phyloP scores from a whole-genome alignment of 1,140 invertebrate genomes.

The Propsilocerus akamusi region DNA sequence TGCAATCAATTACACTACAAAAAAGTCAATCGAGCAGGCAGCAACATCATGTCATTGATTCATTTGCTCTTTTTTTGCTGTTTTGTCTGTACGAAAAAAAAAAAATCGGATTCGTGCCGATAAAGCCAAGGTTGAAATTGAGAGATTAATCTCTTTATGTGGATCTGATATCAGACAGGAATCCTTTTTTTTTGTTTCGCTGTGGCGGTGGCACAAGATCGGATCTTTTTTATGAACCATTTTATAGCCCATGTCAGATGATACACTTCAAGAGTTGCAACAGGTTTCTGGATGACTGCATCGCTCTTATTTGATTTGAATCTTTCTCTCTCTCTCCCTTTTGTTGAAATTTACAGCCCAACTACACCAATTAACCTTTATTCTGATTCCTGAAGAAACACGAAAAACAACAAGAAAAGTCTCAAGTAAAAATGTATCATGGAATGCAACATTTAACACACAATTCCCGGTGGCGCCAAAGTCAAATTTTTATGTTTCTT shows the following conservation, averaged over 20 bases:
- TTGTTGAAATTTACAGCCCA: background rate
- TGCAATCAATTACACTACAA: background rate
- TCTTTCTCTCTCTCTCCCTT: no score
- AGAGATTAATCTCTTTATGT: background rate
- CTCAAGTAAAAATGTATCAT: background rate
- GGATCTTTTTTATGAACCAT: background rate
- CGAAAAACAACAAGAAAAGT: background rate
- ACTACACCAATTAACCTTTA: background rate
- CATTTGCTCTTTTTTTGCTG: slow-evolving; percentile 1
- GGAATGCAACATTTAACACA: background rate
- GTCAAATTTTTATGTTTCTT: background rate
- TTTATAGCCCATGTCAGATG: background rate
- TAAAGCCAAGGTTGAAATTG: background rate
- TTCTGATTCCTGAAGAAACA: background rate
- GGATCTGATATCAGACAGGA: background rate
- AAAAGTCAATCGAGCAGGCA: no score
- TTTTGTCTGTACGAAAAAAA: background rate
- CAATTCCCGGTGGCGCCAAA: background rate
- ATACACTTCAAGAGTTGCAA: background rate
- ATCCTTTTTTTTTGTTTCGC: background rate
- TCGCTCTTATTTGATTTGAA: no score
- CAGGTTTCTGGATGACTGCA: background rate
- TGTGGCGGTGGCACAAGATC: background rate
- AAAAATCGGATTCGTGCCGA: background rate
- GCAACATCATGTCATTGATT: slow-evolving; percentile 1